Base-by-base conservation (phyloP, 1,140 invertebrate species). In the Frieseomelitta varia region DNA sequence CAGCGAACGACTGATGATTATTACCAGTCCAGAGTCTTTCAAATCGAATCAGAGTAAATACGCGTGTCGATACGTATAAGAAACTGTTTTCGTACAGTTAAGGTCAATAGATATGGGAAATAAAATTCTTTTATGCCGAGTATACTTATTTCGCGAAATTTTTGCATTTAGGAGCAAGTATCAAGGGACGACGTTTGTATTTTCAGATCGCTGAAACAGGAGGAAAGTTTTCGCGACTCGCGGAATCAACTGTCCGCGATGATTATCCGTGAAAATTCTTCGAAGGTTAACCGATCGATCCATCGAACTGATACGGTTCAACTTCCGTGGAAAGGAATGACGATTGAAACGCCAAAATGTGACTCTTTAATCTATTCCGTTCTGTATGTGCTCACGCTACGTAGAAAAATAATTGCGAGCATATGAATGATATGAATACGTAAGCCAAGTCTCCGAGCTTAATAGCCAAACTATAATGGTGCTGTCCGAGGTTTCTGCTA, bases 21-120 rank as follows among this genome's bases (percentile, higher is more conserved):
- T 63, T 24, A 3, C 2, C 24, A 21, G 10, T n/a, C 21, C 27
- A 67, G 27, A 21, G 17, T 51, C 55, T 73, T 73, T 53, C 39
- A 51, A 72, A 81, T 51, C 58, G 10, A 11, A 63, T 55, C 39
- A 51, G 39, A 47, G 19, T 51, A 79, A 69, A 55, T 80, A 63
- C 34, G 11, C 17, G 0, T 15, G 34, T 12, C 1, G 3, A n/a
- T 58, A 79, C 12, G 24, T 19, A 47, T n/a, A 47, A n/a, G 68
- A 51, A 53, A 47, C 30, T 24, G 51, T 55, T 67, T 47, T 58
- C 17, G 39, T n/a, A n/a, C 8, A 8, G 39, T 30, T 51, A 17
- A 67, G 21, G 2, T 51, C n/a, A 6, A 12, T 12, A n/a, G 30
- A 71, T 24, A 19, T 39, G 34, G 24, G 11, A 69, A 39, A 69